phyloP scores from a whole-genome alignment of 2,888 invertebrate genomes.

The Caenorhabditis wallacei region DNA sequence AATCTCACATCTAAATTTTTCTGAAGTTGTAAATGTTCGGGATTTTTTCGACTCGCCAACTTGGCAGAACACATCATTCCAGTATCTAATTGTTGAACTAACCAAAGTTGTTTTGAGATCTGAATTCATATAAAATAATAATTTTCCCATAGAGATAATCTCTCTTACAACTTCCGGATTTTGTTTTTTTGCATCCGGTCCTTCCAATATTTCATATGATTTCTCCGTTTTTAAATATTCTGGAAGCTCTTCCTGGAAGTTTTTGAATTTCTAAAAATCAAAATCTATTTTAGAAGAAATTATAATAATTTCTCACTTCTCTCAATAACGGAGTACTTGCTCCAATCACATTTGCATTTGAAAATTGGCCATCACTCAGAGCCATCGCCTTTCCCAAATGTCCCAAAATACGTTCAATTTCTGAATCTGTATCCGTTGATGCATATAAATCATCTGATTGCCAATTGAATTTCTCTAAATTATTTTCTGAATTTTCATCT shows the following conservation, averaged over 20 bases:
- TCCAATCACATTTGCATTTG: neutral
- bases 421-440: slow-evolving; percentile 33
- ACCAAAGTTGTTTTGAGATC: slow-evolving; percentile 28
- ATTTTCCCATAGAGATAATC: neutral
- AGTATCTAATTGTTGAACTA: slow-evolving; percentile 35
- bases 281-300: neutral
- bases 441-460: slow-evolving; percentile 38
- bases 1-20: slow-evolving; percentile 29
- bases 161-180: neutral
- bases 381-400: slow-evolving; percentile 22
- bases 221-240: neutral
- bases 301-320: neutral
- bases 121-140: neutral
- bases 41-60: slow-evolving; percentile 34
- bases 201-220: slow-evolving; percentile 34
- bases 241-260: slow-evolving; percentile 5
- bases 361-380: neutral
- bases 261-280: slow-evolving; percentile 19
- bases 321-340: neutral
- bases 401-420: slow-evolving; percentile 14
- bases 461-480: slow-evolving; percentile 27
- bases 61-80: slow-evolving; percentile 41
- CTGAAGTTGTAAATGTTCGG: slow-evolving; percentile 17
- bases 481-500: neutral
- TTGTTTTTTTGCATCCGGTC: neutral